A percentile compares a stretch with the other conserved stretches of the same genome.
Evolutionary conservation across 2,797 vertebrate species (phyloP).

Genomic region (Glossophaga mutica): DNA sequence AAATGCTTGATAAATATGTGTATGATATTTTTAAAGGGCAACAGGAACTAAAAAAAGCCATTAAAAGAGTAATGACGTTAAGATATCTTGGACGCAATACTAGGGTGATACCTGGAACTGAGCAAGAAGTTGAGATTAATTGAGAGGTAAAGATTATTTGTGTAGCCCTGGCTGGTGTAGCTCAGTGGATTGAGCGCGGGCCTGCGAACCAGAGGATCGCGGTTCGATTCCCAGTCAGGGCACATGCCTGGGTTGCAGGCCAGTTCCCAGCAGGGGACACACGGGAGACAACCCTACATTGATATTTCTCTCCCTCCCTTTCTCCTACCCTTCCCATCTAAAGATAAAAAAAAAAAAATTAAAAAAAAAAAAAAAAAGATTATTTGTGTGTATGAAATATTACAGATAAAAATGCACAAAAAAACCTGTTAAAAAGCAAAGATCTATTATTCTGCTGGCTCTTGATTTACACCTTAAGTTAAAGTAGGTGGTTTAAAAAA

Average conservation of each 20-base stretch:
- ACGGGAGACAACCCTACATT: too few species aligned
- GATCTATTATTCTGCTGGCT: background rate
- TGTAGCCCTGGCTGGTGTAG: too few species aligned
- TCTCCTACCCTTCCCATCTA: too few species aligned
- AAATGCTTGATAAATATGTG: background rate
- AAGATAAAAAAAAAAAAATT: too few species aligned
- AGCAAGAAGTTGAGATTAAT: conserved; percentile 8
- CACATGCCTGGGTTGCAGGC: too few species aligned
- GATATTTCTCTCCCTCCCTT: too few species aligned
- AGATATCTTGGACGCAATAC: background rate
- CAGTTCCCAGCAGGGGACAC: too few species aligned
- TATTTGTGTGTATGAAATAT: background rate
- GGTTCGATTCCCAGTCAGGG: too few species aligned
- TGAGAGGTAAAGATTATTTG: background rate
- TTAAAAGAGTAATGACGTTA: background rate
- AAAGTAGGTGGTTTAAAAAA: background rate
- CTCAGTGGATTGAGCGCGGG: too few species aligned
- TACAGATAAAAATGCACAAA: conserved; percentile 32
- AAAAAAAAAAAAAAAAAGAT: too few species aligned
- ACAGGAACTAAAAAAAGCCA: background rate
- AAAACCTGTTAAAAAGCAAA: conserved; percentile 27
- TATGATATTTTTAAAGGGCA: background rate
- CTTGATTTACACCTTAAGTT: background rate
- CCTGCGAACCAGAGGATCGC: too few species aligned
- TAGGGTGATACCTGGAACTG: background rate